A percentile compares a stretch with the other conserved stretches of the same genome.
Evolutionary conservation across 2,888 invertebrate species (phyloP).

Genomic region (Pseudoips prasinana): DNA sequence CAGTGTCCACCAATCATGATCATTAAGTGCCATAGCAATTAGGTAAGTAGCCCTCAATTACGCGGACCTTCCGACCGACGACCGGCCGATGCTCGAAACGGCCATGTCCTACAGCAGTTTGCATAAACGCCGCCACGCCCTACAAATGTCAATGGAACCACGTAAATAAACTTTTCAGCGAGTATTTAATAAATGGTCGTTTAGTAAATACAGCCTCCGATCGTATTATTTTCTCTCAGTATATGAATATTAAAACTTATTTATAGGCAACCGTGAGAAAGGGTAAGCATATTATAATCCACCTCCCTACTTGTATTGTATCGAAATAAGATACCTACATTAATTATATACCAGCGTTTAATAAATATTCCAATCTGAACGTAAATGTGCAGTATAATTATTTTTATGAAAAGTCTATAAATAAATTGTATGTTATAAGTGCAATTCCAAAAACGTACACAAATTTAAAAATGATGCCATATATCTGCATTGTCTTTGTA

Average conservation of each 20-base stretch:
- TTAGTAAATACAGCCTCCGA: slow-evolving; percentile 33
- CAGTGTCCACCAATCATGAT: slow-evolving; percentile 48
- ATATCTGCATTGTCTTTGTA: too few relatives aligned
- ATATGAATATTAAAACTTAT: slow-evolving; percentile 32
- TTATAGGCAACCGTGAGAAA: slow-evolving; percentile 27
- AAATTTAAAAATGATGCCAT: too few relatives aligned
- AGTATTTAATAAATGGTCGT: slow-evolving; percentile 42
- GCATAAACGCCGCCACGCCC: slow-evolving; percentile 65
- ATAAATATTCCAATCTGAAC: slow-evolving; percentile 19
- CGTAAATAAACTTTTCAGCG: slow-evolving; percentile 36
- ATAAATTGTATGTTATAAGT: too few relatives aligned
- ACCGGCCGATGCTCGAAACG: slow-evolving; percentile 30
- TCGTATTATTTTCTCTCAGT: slow-evolving; percentile 34
- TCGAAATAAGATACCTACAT: slow-evolving; percentile 5
- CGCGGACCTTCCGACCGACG: slow-evolving; percentile 32
- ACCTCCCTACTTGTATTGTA: slow-evolving; percentile 1
- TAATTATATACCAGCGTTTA: slow-evolving; percentile 20
- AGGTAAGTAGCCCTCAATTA: slow-evolving; percentile 55
- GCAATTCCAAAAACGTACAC: too few relatives aligned
- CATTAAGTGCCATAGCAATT: slow-evolving; percentile 57
- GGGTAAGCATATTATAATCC: slow-evolving; percentile 21
- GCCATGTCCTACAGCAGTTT: slow-evolving; percentile 38
- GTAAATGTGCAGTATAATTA: slow-evolving; percentile 1
- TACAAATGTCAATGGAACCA: slow-evolving; percentile 48
- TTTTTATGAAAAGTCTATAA: too few relatives aligned